Conservation (phyloP, 2,888 invertebrate genomes). For the Ochropleura plecta region DNA sequence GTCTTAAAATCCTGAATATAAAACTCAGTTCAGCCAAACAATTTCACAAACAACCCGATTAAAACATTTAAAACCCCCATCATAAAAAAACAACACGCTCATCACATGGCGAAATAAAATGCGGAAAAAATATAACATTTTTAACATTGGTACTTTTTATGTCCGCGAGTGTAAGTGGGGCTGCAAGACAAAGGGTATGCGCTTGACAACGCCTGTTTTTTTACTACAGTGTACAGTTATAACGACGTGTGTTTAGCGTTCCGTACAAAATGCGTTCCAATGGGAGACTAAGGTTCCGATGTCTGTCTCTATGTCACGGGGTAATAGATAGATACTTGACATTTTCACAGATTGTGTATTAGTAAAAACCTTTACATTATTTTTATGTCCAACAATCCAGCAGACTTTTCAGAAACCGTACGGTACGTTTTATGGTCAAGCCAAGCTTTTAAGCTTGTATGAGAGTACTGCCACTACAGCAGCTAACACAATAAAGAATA, state of each 20-base stretch:
- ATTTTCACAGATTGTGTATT: background rate
- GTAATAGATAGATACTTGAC: background rate
- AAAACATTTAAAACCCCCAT: slow-evolving; percentile 40
- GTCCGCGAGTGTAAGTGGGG: slow-evolving; percentile 62
- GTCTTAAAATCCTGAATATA: background rate
- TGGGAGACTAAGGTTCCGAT: background rate
- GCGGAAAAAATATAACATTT: slow-evolving; percentile 46
- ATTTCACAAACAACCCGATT: slow-evolving; percentile 38
- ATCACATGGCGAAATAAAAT: slow-evolving; percentile 44
- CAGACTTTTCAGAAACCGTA: too few species aligned
- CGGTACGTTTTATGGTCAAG: too few species aligned
- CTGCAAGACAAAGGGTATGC: slow-evolving; percentile 68
- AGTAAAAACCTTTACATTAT: too few species aligned
- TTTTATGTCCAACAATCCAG: too few species aligned
- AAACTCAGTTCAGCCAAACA: slow-evolving; percentile 13
- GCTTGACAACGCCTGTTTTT: slow-evolving; percentile 70
- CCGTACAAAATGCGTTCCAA: background rate
- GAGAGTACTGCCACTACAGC: background rate
- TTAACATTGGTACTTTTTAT: slow-evolving; percentile 46
- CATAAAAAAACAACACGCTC: slow-evolving; percentile 37
- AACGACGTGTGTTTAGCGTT: slow-evolving; percentile 21
- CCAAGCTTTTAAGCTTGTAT: too few species aligned
- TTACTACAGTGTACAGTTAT: slow-evolving; percentile 46
- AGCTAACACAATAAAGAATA: background rate
- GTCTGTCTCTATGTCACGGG: background rate